These are phyloP conservation scores for Macrostomum cliftonense DNA, from an alignment of 2,888 invertebrate species.

Conservation along the genomic window DNA sequence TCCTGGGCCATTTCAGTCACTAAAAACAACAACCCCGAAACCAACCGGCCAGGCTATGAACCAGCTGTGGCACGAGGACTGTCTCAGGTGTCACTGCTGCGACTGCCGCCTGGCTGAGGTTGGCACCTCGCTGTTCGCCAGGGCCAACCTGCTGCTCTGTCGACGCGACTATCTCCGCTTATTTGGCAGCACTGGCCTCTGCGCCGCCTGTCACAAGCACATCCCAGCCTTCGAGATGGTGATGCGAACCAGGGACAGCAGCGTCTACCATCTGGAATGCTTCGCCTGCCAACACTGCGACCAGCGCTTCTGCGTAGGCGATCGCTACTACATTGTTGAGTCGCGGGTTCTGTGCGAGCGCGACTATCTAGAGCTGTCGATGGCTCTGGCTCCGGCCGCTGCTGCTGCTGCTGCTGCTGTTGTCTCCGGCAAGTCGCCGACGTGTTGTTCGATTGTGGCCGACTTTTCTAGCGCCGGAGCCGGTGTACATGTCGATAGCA, in stretches of 20 bases:
- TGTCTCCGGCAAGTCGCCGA: not conserved
- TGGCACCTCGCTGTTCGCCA: slow-evolving; percentile 69
- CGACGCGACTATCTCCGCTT: slow-evolving; percentile 81
- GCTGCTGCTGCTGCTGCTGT: too few relatives aligned
- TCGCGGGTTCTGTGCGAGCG: slow-evolving; percentile 83
- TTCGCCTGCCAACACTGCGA: slow-evolving; percentile 83
- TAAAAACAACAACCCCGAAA: too few relatives aligned
- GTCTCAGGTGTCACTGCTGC: slow-evolving; percentile 66
- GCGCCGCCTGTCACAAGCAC: slow-evolving; percentile 73
- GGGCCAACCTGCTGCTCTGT: slow-evolving; percentile 72
- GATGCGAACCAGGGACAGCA: slow-evolving; percentile 69
- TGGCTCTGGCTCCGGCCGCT: slow-evolving; percentile 72
- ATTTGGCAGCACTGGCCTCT: slow-evolving; percentile 71
- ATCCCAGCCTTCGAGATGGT: slow-evolving; percentile 88
- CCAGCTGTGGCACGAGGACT: slow-evolving; percentile 80
- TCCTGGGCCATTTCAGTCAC: too few relatives aligned
- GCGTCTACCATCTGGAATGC: slow-evolving; percentile 73
- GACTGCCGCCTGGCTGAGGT: slow-evolving; percentile 80
- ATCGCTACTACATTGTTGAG: slow-evolving; percentile 74
- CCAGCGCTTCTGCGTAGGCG: slow-evolving; percentile 85
- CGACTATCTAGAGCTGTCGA: slow-evolving; percentile 77
- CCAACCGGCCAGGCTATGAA: slow-evolving; percentile 66
- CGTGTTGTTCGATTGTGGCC: too few relatives aligned
- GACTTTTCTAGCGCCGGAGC: too few relatives aligned
- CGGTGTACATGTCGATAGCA: too few relatives aligned